Evolutionary conservation across 2,888 invertebrate genomes (phyloP), one percentile per base, ranked within the genome.

Genomic region (Pristionchus mayeri): DNA sequence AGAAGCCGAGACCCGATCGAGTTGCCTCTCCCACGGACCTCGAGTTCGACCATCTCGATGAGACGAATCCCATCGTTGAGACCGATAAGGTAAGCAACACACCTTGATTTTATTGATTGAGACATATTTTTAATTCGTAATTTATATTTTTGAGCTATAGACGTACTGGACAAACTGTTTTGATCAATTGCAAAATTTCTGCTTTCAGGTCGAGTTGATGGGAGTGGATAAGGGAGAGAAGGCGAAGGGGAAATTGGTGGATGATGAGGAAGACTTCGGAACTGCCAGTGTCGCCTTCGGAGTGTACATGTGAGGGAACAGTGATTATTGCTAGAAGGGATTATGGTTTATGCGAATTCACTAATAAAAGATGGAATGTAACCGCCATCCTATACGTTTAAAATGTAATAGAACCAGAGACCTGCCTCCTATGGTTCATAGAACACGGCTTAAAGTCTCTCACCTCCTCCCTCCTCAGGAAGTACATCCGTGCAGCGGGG

Each of bases 401-500:
- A n/a, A n/a, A n/a, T n/a, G n/a, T n/a, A n/a, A n/a, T n/a, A n/a
- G n/a, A n/a, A n/a, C n/a, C n/a, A n/a, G n/a, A n/a, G n/a, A n/a
- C n/a, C n/a, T n/a, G n/a, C n/a, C n/a, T n/a, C n/a, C n/a, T n/a
- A n/a, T n/a, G n/a, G n/a, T n/a, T n/a, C n/a, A n/a, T n/a, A n/a
- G n/a, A n/a, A n/a, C n/a, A n/a, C n/a, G n/a, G n/a, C n/a, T n/a
- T n/a, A n/a, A n/a, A n/a, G n/a, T n/a, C n/a, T n/a, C n/a, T n/a
- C n/a, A n/a, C n/a, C n/a, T n/a, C n/a, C 34, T 9, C n/a, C 54
- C 48, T 13, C 57, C 16, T 44, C 75, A 84, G 84, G 50, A 82
- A 82, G 30, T 95, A 95, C 89, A 93, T 95, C 40, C 90, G 93
- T 89, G 94, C 94, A 85, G 94, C 94, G 9, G 95, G 95, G 24